Evolutionary conservation across 2,113 vertebrate genomes (phyloP).

Genomic region (Periophthalmodon schlosseri): DNA sequence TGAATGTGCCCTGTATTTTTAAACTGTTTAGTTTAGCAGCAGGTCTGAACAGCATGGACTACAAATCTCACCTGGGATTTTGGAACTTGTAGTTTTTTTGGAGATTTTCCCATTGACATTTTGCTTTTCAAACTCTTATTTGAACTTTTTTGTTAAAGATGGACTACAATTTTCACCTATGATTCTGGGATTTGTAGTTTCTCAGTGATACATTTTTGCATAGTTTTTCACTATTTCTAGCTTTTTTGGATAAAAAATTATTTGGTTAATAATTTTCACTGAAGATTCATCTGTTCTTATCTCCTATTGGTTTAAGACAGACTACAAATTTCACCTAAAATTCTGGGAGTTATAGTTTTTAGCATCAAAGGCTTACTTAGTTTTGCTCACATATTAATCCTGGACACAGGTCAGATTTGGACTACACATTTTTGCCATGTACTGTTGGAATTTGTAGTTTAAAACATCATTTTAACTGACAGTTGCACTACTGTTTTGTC

Average conservation of each 20-base stretch:
- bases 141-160: constrained; percentile 2
- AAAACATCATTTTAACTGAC: too few species aligned
- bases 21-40: background rate
- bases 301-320: too few species aligned
- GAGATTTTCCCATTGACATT: constrained; percentile 4
- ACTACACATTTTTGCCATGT: background rate
- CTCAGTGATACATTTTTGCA: background rate
- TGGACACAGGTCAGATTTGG: too few species aligned
- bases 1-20: background rate
- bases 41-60: background rate
- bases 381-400: too few species aligned
- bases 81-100: constrained; percentile 3
- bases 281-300: too few species aligned
- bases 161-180: constrained; percentile 4
- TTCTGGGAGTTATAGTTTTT: constrained; percentile 63
- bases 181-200: constrained; percentile 60
- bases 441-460: background rate
- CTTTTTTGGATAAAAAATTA: too few species aligned
- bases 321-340: background rate
- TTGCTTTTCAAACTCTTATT: constrained; percentile 30
- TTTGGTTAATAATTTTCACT: too few species aligned
- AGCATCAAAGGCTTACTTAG: background rate
- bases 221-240: too few species aligned
- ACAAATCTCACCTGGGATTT: background rate
- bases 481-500: background rate